Evolutionary conservation across 2,797 vertebrate species (phyloP).

Genomic region (Hapalemur alaotrensis): DNA sequence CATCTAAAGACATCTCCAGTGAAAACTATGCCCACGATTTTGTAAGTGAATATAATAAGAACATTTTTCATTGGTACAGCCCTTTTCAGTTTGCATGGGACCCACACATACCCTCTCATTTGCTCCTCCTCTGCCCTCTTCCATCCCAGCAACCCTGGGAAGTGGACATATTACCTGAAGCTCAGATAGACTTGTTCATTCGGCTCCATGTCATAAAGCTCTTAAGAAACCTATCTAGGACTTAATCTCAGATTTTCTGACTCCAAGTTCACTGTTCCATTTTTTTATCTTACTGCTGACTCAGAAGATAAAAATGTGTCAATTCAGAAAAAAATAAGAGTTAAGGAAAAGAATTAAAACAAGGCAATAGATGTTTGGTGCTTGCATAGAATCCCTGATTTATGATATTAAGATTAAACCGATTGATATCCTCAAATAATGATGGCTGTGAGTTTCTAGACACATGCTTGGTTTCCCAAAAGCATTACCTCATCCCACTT

Average conservation of each 20-base stretch:
- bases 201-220: not conserved
- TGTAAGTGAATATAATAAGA: not conserved
- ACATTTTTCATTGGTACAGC: not conserved
- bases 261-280: not conserved
- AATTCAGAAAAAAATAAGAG: not conserved
- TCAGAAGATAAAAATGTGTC: not conserved
- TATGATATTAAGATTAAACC: not conserved
- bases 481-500: not conserved
- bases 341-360: not conserved
- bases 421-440: slow-evolving; percentile 25
- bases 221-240: not conserved
- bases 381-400: not conserved
- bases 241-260: slow-evolving; percentile 21
- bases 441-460: not conserved
- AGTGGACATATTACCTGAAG: not conserved
- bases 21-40: slow-evolving; percentile 5
- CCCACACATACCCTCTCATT: not conserved
- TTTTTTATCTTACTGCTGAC: not conserved
- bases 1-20: not conserved
- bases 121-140: not conserved
- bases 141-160: not conserved
- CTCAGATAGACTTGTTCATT: not conserved
- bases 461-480: not conserved
- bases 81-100: not conserved
- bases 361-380: not conserved